Percentiles rank a stretch among this genome's conserved stretches.
Conservation (phyloP, 92 coral and sea anemone species). For the Virgularia gustaviana region DNA sequence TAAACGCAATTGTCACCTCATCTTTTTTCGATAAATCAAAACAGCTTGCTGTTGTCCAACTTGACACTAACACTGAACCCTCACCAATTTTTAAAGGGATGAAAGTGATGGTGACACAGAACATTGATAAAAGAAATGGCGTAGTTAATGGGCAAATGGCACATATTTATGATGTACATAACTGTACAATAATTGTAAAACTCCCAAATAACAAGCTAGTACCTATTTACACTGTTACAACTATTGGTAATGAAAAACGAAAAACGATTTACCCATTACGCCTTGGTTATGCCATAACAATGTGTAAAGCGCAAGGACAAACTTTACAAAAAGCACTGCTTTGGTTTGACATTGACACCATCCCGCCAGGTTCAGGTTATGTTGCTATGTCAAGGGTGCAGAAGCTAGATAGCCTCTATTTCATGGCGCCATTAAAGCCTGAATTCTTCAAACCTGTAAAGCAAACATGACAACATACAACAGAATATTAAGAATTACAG, state of each 20-base stretch:
- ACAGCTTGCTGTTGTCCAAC: neutral
- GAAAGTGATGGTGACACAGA: conserved; percentile 27
- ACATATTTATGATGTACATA: neutral
- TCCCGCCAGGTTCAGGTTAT: too few species aligned
- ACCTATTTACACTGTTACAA: conserved; percentile 24
- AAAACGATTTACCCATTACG: neutral
- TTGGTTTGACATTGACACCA: conserved; percentile 23
- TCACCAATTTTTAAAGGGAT: neutral
- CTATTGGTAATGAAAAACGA: neutral
- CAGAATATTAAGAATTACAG: too few species aligned
- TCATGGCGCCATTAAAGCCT: too few species aligned
- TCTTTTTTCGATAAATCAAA: neutral
- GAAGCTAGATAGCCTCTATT: too few species aligned
- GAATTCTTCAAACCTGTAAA: too few species aligned
- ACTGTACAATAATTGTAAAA: neutral
- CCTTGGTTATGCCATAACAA: neutral
- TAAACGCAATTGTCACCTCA: neutral
- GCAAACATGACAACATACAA: too few species aligned
- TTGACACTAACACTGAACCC: neutral
- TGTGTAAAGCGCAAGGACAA: conserved; percentile 24
- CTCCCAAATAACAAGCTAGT: neutral
- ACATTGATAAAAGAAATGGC: conserved; percentile 18
- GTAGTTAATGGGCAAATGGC: conserved; percentile 50
- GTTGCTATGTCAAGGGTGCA: too few species aligned
- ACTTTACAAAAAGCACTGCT: neutral